phyloP scores from a whole-genome alignment of 2,888 invertebrate species.

The Euproctis similis region DNA sequence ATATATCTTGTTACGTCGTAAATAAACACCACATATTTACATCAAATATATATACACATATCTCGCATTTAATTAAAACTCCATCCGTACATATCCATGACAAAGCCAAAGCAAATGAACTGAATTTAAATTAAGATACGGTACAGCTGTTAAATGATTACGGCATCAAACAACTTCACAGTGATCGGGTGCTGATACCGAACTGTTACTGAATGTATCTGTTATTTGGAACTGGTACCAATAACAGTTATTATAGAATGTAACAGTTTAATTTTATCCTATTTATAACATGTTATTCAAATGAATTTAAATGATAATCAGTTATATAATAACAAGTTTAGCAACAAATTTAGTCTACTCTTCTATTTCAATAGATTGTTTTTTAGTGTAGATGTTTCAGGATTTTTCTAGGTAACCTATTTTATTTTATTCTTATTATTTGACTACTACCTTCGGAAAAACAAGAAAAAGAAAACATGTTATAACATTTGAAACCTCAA shows the following conservation, averaged over 20 bases:
- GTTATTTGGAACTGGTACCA: slow-evolving; percentile 6
- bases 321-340: too few species aligned
- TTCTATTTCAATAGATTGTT: too few species aligned
- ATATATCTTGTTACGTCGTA: slow-evolving; percentile 6
- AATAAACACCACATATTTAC: slow-evolving; percentile 7
- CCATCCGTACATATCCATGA: slow-evolving; percentile 5
- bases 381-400: too few species aligned
- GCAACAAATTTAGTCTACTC: too few species aligned
- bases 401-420: too few species aligned
- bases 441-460: too few species aligned
- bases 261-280: too few species aligned
- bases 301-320: too few species aligned
- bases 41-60: slow-evolving; percentile 15
- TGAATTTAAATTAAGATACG: slow-evolving; percentile 9
- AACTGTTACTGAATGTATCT: slow-evolving; percentile 1
- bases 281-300: too few species aligned
- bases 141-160: slow-evolving; percentile 7
- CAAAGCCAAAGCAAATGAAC: slow-evolving; percentile 12
- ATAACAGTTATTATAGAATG: not conserved
- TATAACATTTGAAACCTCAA: too few species aligned
- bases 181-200: slow-evolving; percentile 1
- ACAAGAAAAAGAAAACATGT: too few species aligned
- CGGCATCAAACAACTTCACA: slow-evolving; percentile 8
- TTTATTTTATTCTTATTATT: too few species aligned
- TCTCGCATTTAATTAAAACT: slow-evolving; percentile 21